These are phyloP conservation scores for Gortyna flavago DNA, from an alignment of 2,888 invertebrate species.

Conservation along the genomic window DNA sequence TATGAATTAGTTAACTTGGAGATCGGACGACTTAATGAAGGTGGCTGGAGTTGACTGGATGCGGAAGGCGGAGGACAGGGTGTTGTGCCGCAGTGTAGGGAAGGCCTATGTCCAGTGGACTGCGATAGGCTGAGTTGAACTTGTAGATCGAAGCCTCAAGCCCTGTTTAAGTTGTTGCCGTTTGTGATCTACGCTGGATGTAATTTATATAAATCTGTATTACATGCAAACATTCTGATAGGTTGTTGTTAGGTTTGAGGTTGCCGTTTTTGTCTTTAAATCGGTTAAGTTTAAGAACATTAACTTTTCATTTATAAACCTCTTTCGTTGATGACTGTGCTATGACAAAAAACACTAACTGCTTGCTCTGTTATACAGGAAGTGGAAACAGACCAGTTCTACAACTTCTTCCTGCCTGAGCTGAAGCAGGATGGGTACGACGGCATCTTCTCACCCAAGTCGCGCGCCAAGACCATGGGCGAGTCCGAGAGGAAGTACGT, in stretches of 20 bases:
- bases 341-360: not conserved
- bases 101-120: too few relatives aligned
- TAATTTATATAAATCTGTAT: not conserved
- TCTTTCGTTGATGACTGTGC: not conserved
- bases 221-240: not conserved
- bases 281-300: not conserved
- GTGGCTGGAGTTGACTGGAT: too few relatives aligned
- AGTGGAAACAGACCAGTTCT: constrained; percentile 99
- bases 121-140: too few relatives aligned
- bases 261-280: too few relatives aligned
- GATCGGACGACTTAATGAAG: too few relatives aligned
- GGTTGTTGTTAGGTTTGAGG: not conserved
- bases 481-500: constrained; percentile 99
- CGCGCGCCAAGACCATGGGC: constrained; percentile 99
- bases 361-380: constrained; percentile 92
- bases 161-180: too few relatives aligned
- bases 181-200: not conserved
- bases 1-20: not conserved
- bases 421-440: constrained; percentile 97
- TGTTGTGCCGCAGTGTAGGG: too few relatives aligned
- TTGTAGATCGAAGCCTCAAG: not conserved
- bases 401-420: constrained; percentile 98
- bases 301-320: not conserved
- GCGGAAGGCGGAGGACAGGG: too few relatives aligned
- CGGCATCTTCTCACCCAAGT: constrained; percentile 99